Evolutionary conservation across 2,113 vertebrate species (phyloP).

Genomic region (Aspidoscelis tigris): DNA sequence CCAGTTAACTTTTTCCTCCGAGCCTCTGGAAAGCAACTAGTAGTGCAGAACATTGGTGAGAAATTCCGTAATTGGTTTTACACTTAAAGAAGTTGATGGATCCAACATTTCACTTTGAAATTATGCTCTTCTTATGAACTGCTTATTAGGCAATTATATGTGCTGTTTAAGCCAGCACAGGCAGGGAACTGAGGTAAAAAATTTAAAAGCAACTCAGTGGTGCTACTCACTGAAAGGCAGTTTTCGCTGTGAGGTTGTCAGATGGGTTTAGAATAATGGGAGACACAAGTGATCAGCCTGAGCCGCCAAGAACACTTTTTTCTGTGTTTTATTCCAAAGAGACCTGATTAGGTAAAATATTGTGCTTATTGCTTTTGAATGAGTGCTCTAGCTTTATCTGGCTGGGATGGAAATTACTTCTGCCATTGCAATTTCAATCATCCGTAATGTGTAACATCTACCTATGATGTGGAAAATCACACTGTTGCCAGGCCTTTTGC

Average conservation of each 20-base stretch:
- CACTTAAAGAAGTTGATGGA: slow-evolving; percentile 56
- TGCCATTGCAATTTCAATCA: slow-evolving; percentile 50
- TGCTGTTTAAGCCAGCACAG: slow-evolving; percentile 64
- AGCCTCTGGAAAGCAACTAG: slow-evolving; percentile 4
- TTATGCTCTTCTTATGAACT: slow-evolving; percentile 66
- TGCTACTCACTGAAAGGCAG: slow-evolving; percentile 60
- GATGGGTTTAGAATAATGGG: slow-evolving; percentile 58
- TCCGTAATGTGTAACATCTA: slow-evolving; percentile 42
- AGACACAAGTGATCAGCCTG: slow-evolving; percentile 52
- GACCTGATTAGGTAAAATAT: slow-evolving; percentile 63
- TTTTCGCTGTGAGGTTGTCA: slow-evolving; percentile 53
- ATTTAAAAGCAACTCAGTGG: slow-evolving; percentile 62
- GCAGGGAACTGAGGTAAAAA: slow-evolving; percentile 65
- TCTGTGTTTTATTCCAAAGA: slow-evolving; percentile 52
- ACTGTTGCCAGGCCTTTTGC: neutral
- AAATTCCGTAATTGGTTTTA: slow-evolving; percentile 60
- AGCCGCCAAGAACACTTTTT: slow-evolving; percentile 55
- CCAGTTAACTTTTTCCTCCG: slow-evolving; percentile 7
- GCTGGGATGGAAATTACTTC: slow-evolving; percentile 55
- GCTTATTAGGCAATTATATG: slow-evolving; percentile 69
- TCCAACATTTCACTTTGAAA: slow-evolving; percentile 70
- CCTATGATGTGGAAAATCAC: slow-evolving; percentile 32
- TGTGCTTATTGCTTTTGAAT: slow-evolving; percentile 45
- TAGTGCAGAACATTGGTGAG: slow-evolving; percentile 58
- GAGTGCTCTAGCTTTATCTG: slow-evolving; percentile 55